Base-by-base conservation (phyloP, 2,888 invertebrate species). In the Euplagia quadripunctaria region DNA sequence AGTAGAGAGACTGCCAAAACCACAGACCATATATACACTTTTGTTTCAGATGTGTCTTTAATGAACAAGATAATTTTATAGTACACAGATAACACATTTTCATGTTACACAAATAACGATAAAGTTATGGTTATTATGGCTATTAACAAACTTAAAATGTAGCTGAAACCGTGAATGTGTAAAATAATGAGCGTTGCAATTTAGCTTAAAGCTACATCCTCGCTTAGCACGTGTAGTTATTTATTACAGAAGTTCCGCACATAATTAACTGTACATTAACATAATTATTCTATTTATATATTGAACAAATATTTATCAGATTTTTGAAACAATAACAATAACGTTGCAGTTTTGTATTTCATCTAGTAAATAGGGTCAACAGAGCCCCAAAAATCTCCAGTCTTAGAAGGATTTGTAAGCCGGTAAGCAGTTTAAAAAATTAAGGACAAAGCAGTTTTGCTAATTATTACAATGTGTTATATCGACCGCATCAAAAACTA, bases 181-280 rank as follows among this genome's bases (percentile, higher is more conserved):
- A 58, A 63, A 46, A 68, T 74, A 74, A 77, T 80, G 4, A 69
- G 52, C 58, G 58, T 70, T 64, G 16, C 41, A 67, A 51, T 43
- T 16, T 41, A n/a, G 68, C 66, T 64, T n/a, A 58, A 42, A 67
- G 64, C 9, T 2, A 67, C 55, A 61, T 41, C 55, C 72, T 72
- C 46, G 3, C 42, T 66, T 66, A 43, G 61, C 51, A 68, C 6
- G 31, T 69, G 31, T 20, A 69, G 61, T 46, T 31, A 31, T 16
- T 46, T 8, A 9, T 42, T 46, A 42, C 64, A 12, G 6, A 51
- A 49, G n/a, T 51, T 31, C 31, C 31, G 31, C 31, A 31, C 31
- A 31, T 31, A 31, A 31, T 31, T 31, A 31, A 31, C 31, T 31
- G 31, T 31, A 31, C 2, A 31, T 31, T 31, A 31, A 31, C 31